Conservation (phyloP, 2,888 invertebrate genomes). For the Dermolepida albohirtum region DNA sequence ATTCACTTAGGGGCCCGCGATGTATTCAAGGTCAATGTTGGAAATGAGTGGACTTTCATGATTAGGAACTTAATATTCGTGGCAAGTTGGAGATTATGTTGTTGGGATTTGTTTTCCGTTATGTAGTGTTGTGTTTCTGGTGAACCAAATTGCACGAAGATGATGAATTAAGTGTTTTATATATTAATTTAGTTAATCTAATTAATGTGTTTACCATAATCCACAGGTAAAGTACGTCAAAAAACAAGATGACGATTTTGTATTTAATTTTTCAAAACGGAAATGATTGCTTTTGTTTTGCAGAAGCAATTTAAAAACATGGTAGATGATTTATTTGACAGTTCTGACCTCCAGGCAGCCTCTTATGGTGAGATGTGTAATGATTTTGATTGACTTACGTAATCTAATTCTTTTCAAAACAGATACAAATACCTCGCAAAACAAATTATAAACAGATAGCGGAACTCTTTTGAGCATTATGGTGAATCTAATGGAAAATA, state of each 20-base stretch:
- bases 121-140: constrained; percentile 23
- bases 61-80: constrained; percentile 15
- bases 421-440: too few species aligned
- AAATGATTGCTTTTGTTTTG: constrained; percentile 3
- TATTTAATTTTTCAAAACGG: constrained; percentile 15
- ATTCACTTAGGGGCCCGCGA: constrained; percentile 37
- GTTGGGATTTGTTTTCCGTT: constrained; percentile 24
- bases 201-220: background rate
- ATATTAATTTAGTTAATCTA: background rate
- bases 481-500: too few species aligned
- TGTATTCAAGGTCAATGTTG: constrained; percentile 18
- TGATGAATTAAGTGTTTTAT: too few species aligned
- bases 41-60: too few species aligned
- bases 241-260: background rate
- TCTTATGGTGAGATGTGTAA: too few species aligned
- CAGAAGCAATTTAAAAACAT: constrained; percentile 15
- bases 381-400: background rate
- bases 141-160: too few species aligned
- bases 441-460: too few species aligned
- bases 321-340: constrained; percentile 9
- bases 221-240: constrained; percentile 15
- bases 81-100: constrained; percentile 8
- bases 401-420: background rate
- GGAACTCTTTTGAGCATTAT: too few species aligned
- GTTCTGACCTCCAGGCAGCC: background rate